These are phyloP conservation scores for Myiozetetes cayanensis DNA, from an alignment of 2,113 vertebrate genomes.

Conservation along the genomic window DNA sequence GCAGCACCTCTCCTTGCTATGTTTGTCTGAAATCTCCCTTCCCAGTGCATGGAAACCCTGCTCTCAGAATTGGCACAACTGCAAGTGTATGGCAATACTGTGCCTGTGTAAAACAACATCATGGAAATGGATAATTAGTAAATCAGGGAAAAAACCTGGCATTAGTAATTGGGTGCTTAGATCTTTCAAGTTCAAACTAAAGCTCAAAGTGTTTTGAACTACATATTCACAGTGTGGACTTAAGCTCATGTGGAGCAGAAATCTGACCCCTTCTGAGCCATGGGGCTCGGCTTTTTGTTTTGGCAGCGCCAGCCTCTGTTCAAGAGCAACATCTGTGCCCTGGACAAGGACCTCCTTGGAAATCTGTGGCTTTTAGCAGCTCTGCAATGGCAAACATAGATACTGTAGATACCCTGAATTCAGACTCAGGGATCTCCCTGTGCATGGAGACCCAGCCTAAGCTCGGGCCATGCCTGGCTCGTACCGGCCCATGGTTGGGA, in stretches of 20 bases:
- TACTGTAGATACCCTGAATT: rapidly evolving
- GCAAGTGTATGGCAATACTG: not conserved
- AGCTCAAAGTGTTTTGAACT: not conserved
- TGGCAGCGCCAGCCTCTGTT: not conserved
- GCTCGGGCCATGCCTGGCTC: not conserved
- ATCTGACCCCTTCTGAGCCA: not conserved
- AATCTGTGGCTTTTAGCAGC: not conserved
- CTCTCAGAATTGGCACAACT: not conserved
- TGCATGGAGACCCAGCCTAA: not conserved
- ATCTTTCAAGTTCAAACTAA: not conserved
- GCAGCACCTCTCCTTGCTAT: not conserved
- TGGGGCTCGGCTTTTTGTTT: not conserved
- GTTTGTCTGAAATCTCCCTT: not conserved
- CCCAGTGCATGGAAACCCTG: rapidly evolving
- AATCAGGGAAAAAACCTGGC: rapidly evolving
- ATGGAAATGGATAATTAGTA: not conserved
- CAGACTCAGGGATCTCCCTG: not conserved
- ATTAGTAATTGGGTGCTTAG: not conserved
- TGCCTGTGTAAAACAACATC: not conserved
- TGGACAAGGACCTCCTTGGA: not conserved
- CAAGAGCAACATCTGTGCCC: not conserved
- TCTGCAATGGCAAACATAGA: rapidly evolving
- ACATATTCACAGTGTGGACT: not conserved
- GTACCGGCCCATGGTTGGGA: slow-evolving; percentile 48
- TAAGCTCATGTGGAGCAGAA: not conserved